Conservation (phyloP, 2,888 invertebrate genomes). For the Lamellibrachia satsuma region DNA sequence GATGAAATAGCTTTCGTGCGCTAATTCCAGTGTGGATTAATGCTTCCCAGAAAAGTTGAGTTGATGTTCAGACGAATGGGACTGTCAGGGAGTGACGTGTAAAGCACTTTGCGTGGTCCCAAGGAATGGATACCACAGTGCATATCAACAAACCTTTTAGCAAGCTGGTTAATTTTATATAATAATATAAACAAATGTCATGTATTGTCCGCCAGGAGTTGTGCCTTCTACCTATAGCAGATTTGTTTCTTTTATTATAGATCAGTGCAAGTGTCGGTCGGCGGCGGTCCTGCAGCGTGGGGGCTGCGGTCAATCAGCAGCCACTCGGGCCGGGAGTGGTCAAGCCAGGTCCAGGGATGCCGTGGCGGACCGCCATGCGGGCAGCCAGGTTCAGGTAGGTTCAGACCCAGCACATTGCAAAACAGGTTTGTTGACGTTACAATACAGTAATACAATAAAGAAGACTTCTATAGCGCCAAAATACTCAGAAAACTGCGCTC, state of each 20-base stretch:
- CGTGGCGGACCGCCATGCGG: slow-evolving; percentile 64
- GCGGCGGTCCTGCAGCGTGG: slow-evolving; percentile 17
- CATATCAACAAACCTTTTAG: too few species aligned
- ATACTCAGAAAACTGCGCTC: background rate
- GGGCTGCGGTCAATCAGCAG: slow-evolving; percentile 24
- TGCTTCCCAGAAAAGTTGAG: background rate
- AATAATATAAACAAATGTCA: too few species aligned
- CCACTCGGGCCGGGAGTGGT: slow-evolving; percentile 39
- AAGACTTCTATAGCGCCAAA: too few species aligned
- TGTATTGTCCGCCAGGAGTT: background rate
- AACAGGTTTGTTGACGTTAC: too few species aligned
- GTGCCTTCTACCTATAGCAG: background rate
- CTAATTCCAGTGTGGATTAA: background rate
- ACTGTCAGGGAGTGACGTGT: too few species aligned
- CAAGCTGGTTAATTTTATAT: too few species aligned
- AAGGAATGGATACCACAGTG: too few species aligned
- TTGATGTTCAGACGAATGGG: background rate
- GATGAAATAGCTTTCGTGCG: background rate
- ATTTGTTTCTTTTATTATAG: background rate
- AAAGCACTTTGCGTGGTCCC: too few species aligned
- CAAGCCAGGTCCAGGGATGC: slow-evolving; percentile 53
- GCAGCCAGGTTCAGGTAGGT: slow-evolving; percentile 60
- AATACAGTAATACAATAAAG: too few species aligned
- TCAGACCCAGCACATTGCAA: too few species aligned
- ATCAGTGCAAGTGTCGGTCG: slow-evolving; percentile 8